Evolutionary conservation across 2,113 vertebrate species (phyloP).

Genomic region (Apodemus speciosus): DNA sequence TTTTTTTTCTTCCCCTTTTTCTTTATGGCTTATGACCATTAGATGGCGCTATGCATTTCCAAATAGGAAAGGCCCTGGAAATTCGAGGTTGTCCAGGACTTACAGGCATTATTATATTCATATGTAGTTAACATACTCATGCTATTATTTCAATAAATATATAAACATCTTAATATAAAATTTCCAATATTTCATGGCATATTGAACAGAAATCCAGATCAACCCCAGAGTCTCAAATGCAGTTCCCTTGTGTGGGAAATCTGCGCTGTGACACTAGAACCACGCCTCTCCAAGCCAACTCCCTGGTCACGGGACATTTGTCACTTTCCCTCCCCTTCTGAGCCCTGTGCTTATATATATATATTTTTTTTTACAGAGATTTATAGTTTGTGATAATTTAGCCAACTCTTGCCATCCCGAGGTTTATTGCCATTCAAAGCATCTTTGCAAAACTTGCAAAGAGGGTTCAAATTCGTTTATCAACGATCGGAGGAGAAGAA

Average conservation of each 20-base stretch:
- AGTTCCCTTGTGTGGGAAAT: not conserved
- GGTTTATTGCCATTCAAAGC: not conserved
- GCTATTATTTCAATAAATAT: not conserved
- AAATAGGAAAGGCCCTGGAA: not conserved
- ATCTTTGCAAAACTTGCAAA: not conserved
- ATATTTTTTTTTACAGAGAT: not conserved
- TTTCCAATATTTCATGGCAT: not conserved
- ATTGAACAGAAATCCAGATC: slow-evolving; percentile 2
- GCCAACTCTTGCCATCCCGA: not conserved
- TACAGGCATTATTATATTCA: not conserved
- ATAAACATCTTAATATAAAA: slow-evolving; percentile 28
- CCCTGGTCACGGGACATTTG: not conserved
- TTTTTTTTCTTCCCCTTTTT: not conserved
- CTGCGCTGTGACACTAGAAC: not conserved
- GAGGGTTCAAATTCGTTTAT: not conserved
- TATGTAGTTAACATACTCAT: not conserved
- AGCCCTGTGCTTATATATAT: not conserved
- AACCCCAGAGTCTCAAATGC: not conserved
- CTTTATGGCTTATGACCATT: slow-evolving; percentile 59
- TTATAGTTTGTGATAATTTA: not conserved
- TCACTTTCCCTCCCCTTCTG: not conserved
- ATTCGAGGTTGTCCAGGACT: not conserved
- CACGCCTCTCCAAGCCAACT: not conserved
- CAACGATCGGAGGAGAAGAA: not conserved
- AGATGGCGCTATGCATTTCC: slow-evolving; percentile 71